These are phyloP conservation scores for Herminia tarsipennalis DNA, from an alignment of 2,888 invertebrate species.

Conservation along the genomic window DNA sequence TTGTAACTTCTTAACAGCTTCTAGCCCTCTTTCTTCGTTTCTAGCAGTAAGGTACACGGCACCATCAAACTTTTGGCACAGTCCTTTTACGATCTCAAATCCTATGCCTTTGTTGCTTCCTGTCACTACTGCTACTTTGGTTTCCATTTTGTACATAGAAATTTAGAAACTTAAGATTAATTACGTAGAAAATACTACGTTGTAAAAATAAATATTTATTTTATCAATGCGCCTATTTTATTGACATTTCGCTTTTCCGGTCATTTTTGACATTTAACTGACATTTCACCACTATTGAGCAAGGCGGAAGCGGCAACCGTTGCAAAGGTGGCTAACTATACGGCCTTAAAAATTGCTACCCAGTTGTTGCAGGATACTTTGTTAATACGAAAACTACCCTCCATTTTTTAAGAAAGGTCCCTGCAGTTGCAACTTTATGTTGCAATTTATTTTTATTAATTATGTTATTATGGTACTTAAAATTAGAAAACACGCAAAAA, in stretches of 20 bases:
- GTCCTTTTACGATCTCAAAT: conserved; percentile 80
- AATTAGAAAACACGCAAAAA: too few species aligned
- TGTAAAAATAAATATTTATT: conserved; percentile 67
- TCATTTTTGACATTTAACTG: conserved; percentile 43
- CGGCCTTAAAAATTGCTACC: too few species aligned
- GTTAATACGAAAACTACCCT: too few species aligned
- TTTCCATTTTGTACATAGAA: conserved; percentile 79
- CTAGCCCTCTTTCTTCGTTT: conserved; percentile 85
- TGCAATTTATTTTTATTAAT: too few species aligned
- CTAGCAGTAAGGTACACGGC: conserved; percentile 90
- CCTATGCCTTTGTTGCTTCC: conserved; percentile 80
- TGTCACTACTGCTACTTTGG: conserved; percentile 82
- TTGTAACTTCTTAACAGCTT: conserved; percentile 87
- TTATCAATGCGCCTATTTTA: conserved; percentile 37
- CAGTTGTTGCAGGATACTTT: too few species aligned
- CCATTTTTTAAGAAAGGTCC: too few species aligned
- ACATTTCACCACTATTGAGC: not conserved
- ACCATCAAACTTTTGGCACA: conserved; percentile 89
- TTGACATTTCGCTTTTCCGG: conserved; percentile 51
- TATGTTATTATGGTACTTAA: too few species aligned
- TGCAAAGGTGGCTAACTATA: too few species aligned
- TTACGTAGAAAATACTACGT: conserved; percentile 63
- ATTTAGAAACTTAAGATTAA: conserved; percentile 57
- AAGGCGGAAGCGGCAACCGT: not conserved
- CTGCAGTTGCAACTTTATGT: too few species aligned